Evolutionary conservation across 2,888 invertebrate genomes (phyloP), one percentile per base, ranked within the genome.

Genomic region (Euzophera pinguis): DNA sequence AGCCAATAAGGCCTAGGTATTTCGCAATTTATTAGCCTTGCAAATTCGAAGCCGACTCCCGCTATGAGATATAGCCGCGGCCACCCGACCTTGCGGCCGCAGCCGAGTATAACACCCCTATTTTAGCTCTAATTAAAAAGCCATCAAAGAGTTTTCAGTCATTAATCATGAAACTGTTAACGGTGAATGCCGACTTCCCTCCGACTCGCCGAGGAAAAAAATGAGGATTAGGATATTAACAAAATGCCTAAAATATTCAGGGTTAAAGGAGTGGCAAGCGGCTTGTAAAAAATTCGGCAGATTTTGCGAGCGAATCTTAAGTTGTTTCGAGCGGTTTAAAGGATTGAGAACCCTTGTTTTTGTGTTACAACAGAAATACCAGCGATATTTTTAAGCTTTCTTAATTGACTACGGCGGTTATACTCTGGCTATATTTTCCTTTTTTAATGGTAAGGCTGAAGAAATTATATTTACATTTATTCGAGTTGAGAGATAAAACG

Each of bases 91-190:
- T 82, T 78, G 65, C 65, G 63, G 61, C 56, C 59, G 73, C 75
- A 71, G 45, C 73, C 75, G 71, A 69, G 84, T 75, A 82, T 83
- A 84, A 87, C 87, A 87, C 84, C 90, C 89, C 86, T 81, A 81
- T 86, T 89, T 89, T 84, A 86, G 86, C 89, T 89, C 89, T 90
- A 90, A 90, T 90, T 90, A 90, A 90, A 90, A 90, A 90, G 86
- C 90, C 87, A 90, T 90, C 89, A 90, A 90, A 90, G 90, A 90
- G 86, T 90, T 90, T 88, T 88, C 81, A 87, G 85, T 84, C 90
- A 90, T 90, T 90, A 90, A 90, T 90, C 90, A 90, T 88, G 89
- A 85, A 88, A 89, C 89, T 89, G 90, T 89, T 89, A 90, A 84
- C 88, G 76, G 73, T 86, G 84, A 85, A 89, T 85, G 78, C 84